Conservation (phyloP, 2,888 invertebrate genomes). For the Cephus spinipes region DNA sequence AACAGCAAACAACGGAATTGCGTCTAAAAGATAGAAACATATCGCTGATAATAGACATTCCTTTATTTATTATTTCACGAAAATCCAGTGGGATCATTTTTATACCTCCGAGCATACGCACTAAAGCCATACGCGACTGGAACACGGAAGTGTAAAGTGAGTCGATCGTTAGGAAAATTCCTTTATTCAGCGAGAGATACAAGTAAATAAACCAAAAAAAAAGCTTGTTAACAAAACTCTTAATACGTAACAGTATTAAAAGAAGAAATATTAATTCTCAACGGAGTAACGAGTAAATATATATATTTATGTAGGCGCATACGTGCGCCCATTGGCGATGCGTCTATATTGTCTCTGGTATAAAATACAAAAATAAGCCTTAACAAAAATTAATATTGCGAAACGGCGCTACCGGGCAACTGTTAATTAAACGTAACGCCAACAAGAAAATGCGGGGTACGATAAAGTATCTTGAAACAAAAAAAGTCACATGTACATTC, state of each 20-base stretch:
- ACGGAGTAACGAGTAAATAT: slow-evolving; percentile 1
- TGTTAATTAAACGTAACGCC: background rate
- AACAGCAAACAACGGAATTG: no score
- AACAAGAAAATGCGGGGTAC: no score
- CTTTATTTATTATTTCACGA: no score
- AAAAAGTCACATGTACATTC: no score
- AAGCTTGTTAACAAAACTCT: slow-evolving; percentile 17
- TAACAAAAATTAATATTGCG: slow-evolving; percentile 5
- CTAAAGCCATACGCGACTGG: no score
- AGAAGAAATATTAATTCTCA: background rate
- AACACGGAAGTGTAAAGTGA: background rate
- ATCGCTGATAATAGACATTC: no score
- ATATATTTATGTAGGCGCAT: slow-evolving; percentile 14
- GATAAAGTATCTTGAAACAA: no score
- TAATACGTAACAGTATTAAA: slow-evolving; percentile 7
- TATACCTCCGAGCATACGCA: no score
- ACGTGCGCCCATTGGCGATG: background rate
- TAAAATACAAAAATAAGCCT: slow-evolving; percentile 2
- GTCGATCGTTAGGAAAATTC: background rate
- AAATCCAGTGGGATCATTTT: no score
- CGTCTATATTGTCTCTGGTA: slow-evolving; percentile 3
- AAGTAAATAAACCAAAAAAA: slow-evolving; percentile 9
- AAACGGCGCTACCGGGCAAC: background rate
- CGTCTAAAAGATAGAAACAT: no score
- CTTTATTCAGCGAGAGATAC: background rate